Percentiles rank a stretch among this genome's conserved stretches.
These are phyloP conservation scores for Casuarius casuarius DNA, from an alignment of 2,113 vertebrate species.

Conservation along the genomic window DNA sequence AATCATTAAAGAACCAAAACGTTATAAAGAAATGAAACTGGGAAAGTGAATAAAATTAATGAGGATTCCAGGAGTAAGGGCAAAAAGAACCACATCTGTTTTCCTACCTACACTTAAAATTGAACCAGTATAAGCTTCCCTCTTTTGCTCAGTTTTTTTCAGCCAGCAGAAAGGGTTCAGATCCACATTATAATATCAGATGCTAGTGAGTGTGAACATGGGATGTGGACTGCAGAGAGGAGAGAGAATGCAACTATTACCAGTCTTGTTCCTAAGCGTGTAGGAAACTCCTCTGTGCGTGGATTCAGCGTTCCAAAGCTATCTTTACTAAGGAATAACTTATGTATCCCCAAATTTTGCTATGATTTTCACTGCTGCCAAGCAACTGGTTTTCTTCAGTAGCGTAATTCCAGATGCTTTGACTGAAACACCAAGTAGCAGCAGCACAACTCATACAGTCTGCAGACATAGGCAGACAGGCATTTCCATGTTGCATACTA, in stretches of 20 bases:
- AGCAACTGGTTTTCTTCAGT: neutral
- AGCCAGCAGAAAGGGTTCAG: neutral
- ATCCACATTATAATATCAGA: neutral
- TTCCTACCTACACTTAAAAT: constrained; percentile 7
- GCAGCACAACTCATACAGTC: neutral
- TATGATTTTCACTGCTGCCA: neutral
- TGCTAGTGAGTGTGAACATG: neutral
- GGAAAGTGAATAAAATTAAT: neutral
- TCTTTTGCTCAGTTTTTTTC: neutral
- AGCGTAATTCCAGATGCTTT: neutral
- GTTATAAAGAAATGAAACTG: neutral
- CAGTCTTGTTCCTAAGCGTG: neutral
- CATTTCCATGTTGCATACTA: neutral
- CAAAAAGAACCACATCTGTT: neutral
- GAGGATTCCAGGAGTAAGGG: neutral
- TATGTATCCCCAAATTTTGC: neutral
- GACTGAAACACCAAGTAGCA: neutral
- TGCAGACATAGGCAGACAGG: neutral
- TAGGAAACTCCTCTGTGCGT: neutral
- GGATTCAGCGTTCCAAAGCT: neutral
- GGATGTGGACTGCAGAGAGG: neutral
- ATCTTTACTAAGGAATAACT: neutral
- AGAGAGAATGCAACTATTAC: neutral
- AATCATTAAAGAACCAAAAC: neutral
- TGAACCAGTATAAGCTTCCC: neutral